These are phyloP conservation scores for Scopus umbretta DNA, from an alignment of 2,113 vertebrate genomes.

Conservation along the genomic window DNA sequence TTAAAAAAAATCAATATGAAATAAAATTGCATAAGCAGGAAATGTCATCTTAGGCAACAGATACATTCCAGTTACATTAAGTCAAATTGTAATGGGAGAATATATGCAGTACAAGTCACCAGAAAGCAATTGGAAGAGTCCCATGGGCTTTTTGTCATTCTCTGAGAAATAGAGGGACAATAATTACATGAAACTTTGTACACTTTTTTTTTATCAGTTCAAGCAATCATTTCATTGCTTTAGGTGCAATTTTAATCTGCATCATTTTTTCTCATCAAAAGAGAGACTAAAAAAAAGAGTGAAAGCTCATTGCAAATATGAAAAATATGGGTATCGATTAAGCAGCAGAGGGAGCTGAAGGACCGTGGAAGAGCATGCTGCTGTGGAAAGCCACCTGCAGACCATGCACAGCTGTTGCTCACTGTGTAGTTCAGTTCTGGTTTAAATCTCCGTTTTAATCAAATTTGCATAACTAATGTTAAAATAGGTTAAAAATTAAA, in stretches of 20 bases:
- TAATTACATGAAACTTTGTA: not conserved
- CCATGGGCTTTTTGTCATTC: not conserved
- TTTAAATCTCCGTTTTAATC: conserved; percentile 65
- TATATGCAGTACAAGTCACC: not conserved
- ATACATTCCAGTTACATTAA: not conserved
- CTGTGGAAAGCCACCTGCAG: not conserved
- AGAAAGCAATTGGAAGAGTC: not conserved
- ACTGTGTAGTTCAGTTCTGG: not conserved
- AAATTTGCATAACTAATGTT: conserved; percentile 37
- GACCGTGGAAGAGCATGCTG: not conserved
- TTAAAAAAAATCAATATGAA: not conserved
- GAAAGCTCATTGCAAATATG: not conserved
- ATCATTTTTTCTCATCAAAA: not conserved
- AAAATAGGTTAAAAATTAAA: conserved; percentile 51
- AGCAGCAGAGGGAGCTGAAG: conserved; percentile 69
- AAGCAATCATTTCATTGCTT: not conserved
- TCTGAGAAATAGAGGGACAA: not conserved
- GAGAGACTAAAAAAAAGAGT: not conserved
- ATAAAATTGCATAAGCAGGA: not conserved
- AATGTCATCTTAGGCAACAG: not conserved
- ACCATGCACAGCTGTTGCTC: not conserved
- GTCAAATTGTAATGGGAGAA: not conserved
- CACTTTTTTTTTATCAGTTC: not conserved
- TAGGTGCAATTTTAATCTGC: not conserved
- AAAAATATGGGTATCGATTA: not conserved